Conservation (phyloP, 2,888 invertebrate genomes). For the Drosophila prostipennis region DNA sequence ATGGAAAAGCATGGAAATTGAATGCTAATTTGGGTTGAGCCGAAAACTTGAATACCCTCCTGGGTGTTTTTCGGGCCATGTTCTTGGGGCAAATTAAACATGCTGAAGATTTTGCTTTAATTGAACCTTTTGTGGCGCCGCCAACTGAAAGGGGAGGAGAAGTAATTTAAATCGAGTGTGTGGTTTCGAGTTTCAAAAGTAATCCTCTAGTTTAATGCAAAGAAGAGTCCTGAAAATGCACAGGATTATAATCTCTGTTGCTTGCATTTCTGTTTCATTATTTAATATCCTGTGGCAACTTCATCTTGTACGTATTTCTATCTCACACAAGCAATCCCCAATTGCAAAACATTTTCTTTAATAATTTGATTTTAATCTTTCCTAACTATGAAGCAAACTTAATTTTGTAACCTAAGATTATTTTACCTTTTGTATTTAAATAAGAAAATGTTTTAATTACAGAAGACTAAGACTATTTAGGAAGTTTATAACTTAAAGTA, state of each 20-base stretch:
- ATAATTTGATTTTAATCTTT: neutral
- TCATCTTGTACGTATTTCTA: neutral
- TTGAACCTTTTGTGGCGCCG: constrained; percentile 3
- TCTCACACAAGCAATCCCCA: neutral
- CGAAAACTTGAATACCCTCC: constrained; percentile 46
- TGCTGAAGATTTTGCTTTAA: constrained; percentile 28
- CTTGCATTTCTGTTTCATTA: neutral
- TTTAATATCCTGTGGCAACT: neutral
- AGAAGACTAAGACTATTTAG: neutral
- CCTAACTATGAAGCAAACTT: neutral
- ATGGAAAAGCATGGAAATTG: constrained; percentile 41
- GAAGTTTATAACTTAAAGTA: no score
- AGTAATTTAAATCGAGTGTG: constrained; percentile 4
- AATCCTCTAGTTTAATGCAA: neutral
- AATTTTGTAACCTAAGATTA: neutral
- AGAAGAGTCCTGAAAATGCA: neutral
- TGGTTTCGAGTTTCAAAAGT: neutral
- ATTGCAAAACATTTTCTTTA: no score
- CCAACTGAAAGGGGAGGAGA: neutral
- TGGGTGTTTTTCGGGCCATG: constrained; percentile 13
- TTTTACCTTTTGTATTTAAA: neutral
- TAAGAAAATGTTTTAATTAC: no score
- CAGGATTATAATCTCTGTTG: neutral
- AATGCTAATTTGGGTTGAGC: constrained; percentile 47
- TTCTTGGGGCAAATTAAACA: constrained; percentile 26